phyloP scores from a whole-genome alignment of 2,888 invertebrate species.

The Aphelenchoides bicaudatus region DNA sequence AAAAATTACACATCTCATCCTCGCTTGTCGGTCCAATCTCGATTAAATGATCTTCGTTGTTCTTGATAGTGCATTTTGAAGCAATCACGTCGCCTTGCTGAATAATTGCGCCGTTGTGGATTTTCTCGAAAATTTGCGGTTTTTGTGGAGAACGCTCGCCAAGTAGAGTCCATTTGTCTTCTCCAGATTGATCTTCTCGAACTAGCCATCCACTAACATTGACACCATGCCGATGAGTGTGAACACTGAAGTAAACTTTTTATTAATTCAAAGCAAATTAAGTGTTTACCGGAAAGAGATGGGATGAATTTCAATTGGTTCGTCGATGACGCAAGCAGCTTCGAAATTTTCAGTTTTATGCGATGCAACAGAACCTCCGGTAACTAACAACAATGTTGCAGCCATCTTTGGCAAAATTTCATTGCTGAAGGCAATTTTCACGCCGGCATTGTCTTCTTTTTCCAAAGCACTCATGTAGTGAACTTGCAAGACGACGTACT shows the following conservation, averaged over 20 bases:
- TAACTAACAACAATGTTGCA: constrained; percentile 83
- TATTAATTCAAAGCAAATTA: no score
- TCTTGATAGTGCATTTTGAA: constrained; percentile 54
- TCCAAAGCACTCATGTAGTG: constrained; percentile 68
- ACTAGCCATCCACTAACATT: constrained; percentile 56
- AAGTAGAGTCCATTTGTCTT: constrained; percentile 69
- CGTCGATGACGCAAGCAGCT: constrained; percentile 74
- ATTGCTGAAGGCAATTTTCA: constrained; percentile 38
- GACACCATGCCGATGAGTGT: constrained; percentile 70
- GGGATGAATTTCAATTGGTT: constrained; percentile 78
- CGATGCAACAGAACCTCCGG: constrained; percentile 72
- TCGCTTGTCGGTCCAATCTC: constrained; percentile 54
- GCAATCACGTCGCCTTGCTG: constrained; percentile 70
- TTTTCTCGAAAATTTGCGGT: constrained; percentile 89
- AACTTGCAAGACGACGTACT: constrained; percentile 87
- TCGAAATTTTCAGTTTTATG: constrained; percentile 70
- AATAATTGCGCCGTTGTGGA: constrained; percentile 68
- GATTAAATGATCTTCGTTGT: constrained; percentile 49
- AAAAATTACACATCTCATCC: constrained; percentile 63
- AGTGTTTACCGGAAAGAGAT: no score
- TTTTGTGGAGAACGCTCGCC: constrained; percentile 81
- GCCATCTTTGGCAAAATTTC: constrained; percentile 72
- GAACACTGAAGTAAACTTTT: constrained; percentile 92
- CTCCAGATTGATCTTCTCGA: constrained; percentile 37
- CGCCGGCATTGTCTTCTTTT: constrained; percentile 74